Base-by-base conservation (phyloP, 30 jellyfish, hydroid and myxozoan species). In the Turritopsis rubra region DNA sequence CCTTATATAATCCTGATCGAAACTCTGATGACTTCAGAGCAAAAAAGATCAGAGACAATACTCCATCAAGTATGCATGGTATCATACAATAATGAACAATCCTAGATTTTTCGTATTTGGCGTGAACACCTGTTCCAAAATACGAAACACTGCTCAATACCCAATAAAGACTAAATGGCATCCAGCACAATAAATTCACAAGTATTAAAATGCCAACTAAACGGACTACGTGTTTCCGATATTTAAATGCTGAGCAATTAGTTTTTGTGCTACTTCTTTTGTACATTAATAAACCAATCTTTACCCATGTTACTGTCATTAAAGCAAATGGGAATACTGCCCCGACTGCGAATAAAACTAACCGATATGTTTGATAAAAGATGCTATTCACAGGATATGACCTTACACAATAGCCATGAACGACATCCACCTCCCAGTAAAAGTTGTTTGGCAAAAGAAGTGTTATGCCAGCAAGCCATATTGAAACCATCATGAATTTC, bases 91-190 rank as follows among this genome's bases (percentile, higher is more conserved):
- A 68, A n/a, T 27, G 21, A 68, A 19, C 31, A 8, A 68, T 23
- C 19, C 77, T 68, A 0, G 77, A 68, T 68, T 68, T 68, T 27
- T 68, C 77, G 19, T 68, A 68, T 68, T 68, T 22, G 9, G 77
- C 77, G 9, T 9, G 22, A n/a, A 19, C 16, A 8, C 30, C 30
- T n/a, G 28, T 68, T 7, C 22, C 8, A 22, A 68, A 68, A 27
- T 68, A 68, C 30, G 22, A 9, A 9, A 68, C 31, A 8, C 23
- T 7, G 21, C 77, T 68, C 21, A 68, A 68, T 27, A 68, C 30
- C 77, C 77, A 68, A 68, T 68, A 68, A 68, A 68, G 16, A 19
- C 77, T 22, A 68, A 68, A 68, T 1, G 77, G 77, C 30, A 27
- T n/a, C 77, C 77, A 68, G 30, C 77, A 7, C 16, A 68, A 8